Evolutionary conservation across 92 coral and sea anemone genomes (phyloP).

Genomic region (Porites lobata): DNA sequence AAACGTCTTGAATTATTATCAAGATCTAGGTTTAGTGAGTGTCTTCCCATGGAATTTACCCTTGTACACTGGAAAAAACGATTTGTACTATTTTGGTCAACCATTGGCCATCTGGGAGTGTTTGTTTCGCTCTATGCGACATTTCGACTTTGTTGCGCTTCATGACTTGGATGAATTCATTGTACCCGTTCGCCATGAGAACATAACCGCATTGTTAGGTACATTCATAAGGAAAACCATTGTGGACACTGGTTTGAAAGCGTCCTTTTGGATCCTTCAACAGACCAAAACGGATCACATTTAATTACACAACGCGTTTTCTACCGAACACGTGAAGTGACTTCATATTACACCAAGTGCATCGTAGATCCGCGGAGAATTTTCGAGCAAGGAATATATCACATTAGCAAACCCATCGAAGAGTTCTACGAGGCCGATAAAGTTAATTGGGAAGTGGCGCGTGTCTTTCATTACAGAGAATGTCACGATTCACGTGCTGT

Average conservation of each 20-base stretch:
- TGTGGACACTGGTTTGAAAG: slow-evolving; percentile 69
- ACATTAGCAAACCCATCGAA: too few relatives aligned
- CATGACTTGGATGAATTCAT: slow-evolving; percentile 75
- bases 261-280: slow-evolving; percentile 38
- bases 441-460: slow-evolving; percentile 29
- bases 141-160: slow-evolving; percentile 58
- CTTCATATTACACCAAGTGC: too few relatives aligned
- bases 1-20: slow-evolving; percentile 49
- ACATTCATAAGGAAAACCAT: slow-evolving; percentile 27
- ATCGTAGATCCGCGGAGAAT: too few relatives aligned
- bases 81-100: slow-evolving; percentile 62
- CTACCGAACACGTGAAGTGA: too few relatives aligned
- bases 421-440: not conserved
- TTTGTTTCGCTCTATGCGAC: slow-evolving; percentile 39
- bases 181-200: slow-evolving; percentile 47
- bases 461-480: too few relatives aligned
- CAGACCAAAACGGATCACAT: slow-evolving; percentile 1
- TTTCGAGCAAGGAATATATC: too few relatives aligned
- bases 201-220: too few relatives aligned
- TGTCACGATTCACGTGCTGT: too few relatives aligned
- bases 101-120: slow-evolving; percentile 63
- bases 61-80: slow-evolving; percentile 13
- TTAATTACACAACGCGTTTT: too few relatives aligned
- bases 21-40: slow-evolving; percentile 37
- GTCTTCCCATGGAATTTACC: slow-evolving; percentile 64